Conservation (phyloP, 92 coral and sea anemone genomes). For the Palythoa heliodiscus region DNA sequence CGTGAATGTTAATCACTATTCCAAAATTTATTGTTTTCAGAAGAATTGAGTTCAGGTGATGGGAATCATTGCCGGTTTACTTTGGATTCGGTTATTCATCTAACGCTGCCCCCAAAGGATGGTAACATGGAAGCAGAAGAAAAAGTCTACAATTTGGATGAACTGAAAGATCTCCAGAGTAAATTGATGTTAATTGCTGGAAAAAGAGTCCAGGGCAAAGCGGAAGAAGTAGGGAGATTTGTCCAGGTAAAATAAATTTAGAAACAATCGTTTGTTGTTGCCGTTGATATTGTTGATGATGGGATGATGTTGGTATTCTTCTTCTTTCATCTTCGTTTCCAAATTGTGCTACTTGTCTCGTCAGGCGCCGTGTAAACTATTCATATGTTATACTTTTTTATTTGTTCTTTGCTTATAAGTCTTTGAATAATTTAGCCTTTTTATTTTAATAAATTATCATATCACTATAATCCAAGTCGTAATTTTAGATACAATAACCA, state of each 20-base stretch:
- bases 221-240: conserved; percentile 82
- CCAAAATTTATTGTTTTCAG: background rate
- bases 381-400: too few relatives aligned
- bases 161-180: conserved; percentile 86
- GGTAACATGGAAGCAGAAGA: conserved; percentile 41
- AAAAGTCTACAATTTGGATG: conserved; percentile 66
- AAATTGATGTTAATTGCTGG: conserved; percentile 95
- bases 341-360: too few relatives aligned
- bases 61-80: background rate
- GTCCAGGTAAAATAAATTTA: conserved; percentile 59
- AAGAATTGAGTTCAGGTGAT: background rate
- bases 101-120: conserved; percentile 49
- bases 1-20: too few relatives aligned
- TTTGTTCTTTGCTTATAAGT: too few relatives aligned
- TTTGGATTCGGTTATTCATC: conserved; percentile 44
- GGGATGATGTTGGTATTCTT: background rate
- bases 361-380: too few relatives aligned
- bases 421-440: too few relatives aligned
- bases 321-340: background rate
- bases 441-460: too few relatives aligned
- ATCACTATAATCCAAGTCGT: too few relatives aligned
- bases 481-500: too few relatives aligned
- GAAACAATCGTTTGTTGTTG: background rate
- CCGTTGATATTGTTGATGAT: background rate
- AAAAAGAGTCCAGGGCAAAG: conserved; percentile 74